These are phyloP conservation scores for Xenopus laevis DNA, from an alignment of 2,113 vertebrate genomes.

Conservation along the genomic window DNA sequence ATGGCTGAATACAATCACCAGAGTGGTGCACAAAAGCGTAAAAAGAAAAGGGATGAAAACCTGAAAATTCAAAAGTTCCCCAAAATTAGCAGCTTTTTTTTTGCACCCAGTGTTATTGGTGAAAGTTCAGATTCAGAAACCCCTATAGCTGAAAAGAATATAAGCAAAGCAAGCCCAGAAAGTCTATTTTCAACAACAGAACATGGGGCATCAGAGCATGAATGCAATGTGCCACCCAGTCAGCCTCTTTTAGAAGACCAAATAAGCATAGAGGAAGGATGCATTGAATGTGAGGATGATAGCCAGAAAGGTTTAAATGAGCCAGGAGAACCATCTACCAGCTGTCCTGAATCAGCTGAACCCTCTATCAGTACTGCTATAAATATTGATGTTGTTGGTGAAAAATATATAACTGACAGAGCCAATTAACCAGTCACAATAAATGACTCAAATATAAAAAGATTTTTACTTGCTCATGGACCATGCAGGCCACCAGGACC, in stretches of 20 bases:
- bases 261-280: background rate
- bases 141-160: background rate
- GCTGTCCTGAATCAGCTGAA: too few relatives aligned
- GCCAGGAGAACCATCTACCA: too few relatives aligned
- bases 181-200: background rate
- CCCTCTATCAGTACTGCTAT: background rate
- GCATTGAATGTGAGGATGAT: too few relatives aligned
- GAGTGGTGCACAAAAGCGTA: constrained; percentile 8
- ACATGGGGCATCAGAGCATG: background rate
- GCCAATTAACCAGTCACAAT: background rate
- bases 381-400: background rate
- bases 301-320: too few relatives aligned
- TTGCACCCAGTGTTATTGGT: background rate
- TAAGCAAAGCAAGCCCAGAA: background rate
- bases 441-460: background rate
- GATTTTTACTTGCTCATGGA: too few relatives aligned
- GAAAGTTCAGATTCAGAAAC: background rate
- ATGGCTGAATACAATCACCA: constrained; percentile 1
- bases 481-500: too few relatives aligned
- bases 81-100: background rate
- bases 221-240: too few relatives aligned
- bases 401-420: constrained; percentile 3
- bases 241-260: background rate
- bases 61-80: background rate
- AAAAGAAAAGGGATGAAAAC: constrained; percentile 5